Evolutionary conservation across 2,113 vertebrate genomes (phyloP), one percentile per base, ranked within the genome.

Genomic region (Clarias gariepinus): DNA sequence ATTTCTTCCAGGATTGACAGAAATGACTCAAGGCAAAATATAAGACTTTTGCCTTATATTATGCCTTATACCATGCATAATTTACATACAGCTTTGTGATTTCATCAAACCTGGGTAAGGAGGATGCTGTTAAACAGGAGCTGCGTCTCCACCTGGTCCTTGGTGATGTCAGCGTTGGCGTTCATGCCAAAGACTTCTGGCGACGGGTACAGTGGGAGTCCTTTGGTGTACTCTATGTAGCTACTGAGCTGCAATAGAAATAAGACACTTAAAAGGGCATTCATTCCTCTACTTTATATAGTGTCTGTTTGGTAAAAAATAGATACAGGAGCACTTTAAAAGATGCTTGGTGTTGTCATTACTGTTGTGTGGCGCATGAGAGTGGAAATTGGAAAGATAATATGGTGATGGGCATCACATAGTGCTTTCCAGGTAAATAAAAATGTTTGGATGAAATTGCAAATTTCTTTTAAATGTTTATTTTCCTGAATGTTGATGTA

Each of bases 151-250:
- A 95, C 91, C 90, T 97, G 96, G 92, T 96, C 96, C 86, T 97
- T 97, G 52, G 95, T 95, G 93, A 97, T 96, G 87, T 95, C 96
- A 3, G 97, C 96, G 21, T 97, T 97, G 90, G 95, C 88, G 0
- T 97, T 96, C 97, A 96, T 97, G 73, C 96, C 96, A 86, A 96
- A 97, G 82, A 97, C 92, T 89, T 98, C 96, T 0, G 96, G 96
- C 0, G 95, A 95, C 0, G 96, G 95, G 88, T 94, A 97, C 90
- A 96, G 92, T 1, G 96, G 96, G 89, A 97, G 93, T 0, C 90
- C 92, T 92, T 96, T 96, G 47, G 96, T 96, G 82, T 96, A 96
- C 10, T 96, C 95, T 0, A 95, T 94, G 91, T 96, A 97, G 90
- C 94, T 96, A 88, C 93, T 92, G 89, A 96, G 91, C 96, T 97